A percentile compares a stretch with the other conserved stretches of the same genome.
phyloP scores from a whole-genome alignment of 2,888 invertebrate species.

The Acronicta leporina region DNA sequence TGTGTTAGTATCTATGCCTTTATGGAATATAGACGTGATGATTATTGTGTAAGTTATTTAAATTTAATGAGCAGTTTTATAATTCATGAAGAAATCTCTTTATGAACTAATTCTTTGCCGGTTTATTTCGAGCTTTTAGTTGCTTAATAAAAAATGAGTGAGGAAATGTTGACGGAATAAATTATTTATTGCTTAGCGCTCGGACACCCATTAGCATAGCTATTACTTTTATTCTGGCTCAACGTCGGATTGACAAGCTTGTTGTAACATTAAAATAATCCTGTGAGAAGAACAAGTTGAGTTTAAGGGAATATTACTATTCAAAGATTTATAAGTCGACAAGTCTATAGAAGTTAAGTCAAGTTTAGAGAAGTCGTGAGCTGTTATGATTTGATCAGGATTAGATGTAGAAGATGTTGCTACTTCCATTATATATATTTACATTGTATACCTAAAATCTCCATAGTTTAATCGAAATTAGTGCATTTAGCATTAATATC shows the following conservation, averaged over 20 bases:
- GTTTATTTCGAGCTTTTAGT: conserved; percentile 62
- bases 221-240: conserved; percentile 69
- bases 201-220: conserved; percentile 70
- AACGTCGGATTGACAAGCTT: conserved; percentile 45
- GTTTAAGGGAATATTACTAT: not conserved
- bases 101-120: conserved; percentile 43
- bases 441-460: no score
- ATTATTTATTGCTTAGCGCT: conserved; percentile 72
- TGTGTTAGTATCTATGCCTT: no score
- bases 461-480: no score
- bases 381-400: no score
- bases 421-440: no score
- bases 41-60: conserved; percentile 5
- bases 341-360: no score
- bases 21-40: no score
- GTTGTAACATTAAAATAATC: conserved; percentile 32
- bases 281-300: not conserved
- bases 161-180: conserved; percentile 64
- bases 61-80: conserved; percentile 28
- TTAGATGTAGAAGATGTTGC: no score
- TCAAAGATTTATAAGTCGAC: no score
- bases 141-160: conserved; percentile 71
- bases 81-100: conserved; percentile 45
- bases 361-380: no score
- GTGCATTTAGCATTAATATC: no score